Conservation (phyloP, 2,888 invertebrate species). For the Ichneumon xanthorius region DNA sequence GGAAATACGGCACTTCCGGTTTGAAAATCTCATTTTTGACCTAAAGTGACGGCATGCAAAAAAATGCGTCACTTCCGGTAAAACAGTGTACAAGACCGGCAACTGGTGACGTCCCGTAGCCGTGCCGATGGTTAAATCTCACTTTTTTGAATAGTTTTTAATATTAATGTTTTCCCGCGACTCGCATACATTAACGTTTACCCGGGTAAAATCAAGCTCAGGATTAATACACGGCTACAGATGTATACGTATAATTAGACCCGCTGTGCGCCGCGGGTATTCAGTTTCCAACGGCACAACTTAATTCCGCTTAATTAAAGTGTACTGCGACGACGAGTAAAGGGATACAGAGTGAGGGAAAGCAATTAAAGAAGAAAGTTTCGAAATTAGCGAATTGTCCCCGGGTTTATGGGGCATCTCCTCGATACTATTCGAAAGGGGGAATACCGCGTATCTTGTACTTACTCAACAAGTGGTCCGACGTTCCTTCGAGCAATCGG, state of each 20-base stretch:
- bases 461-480: slow-evolving; percentile 68
- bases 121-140: not conserved
- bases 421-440: slow-evolving; percentile 11
- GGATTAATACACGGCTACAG: not conserved
- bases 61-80: not conserved
- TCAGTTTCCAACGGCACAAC: slow-evolving; percentile 46
- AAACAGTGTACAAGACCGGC: not conserved
- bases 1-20: no score
- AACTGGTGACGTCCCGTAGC: not conserved
- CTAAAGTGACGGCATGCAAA: no score
- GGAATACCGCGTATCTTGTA: slow-evolving; percentile 31
- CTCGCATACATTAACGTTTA: not conserved
- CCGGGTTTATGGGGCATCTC: slow-evolving; percentile 47
- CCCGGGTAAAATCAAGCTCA: not conserved
- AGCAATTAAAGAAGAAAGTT: slow-evolving; percentile 44
- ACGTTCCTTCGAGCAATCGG: slow-evolving; percentile 51
- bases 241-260: slow-evolving; percentile 21
- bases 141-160: not conserved
- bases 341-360: slow-evolving; percentile 8
- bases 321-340: slow-evolving; percentile 19
- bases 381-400: slow-evolving; percentile 50
- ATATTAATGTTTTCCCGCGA: not conserved
- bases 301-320: slow-evolving; percentile 58
- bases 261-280: slow-evolving; percentile 22
- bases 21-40: no score